Percentiles rank a stretch among this genome's conserved stretches.
These are phyloP conservation scores for Sussaba pulchella DNA, from an alignment of 2,888 invertebrate genomes.

Conservation along the genomic window DNA sequence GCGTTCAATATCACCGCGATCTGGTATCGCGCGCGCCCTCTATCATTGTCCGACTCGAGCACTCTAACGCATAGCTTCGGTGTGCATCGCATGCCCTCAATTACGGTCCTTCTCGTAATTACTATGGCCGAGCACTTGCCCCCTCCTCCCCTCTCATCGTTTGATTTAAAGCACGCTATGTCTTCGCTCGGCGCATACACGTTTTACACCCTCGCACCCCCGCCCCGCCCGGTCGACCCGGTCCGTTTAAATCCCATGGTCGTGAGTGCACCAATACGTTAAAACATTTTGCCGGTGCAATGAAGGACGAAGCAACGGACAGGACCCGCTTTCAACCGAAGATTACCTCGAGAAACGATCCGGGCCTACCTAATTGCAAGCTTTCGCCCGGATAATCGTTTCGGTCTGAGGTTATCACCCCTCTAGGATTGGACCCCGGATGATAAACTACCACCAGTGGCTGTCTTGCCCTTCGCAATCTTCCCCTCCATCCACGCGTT, in stretches of 20 bases:
- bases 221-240: background rate
- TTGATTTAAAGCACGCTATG: slow-evolving; percentile 56
- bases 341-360: slow-evolving; percentile 57
- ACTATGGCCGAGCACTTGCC: slow-evolving; percentile 43
- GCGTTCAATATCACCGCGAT: slow-evolving; percentile 44
- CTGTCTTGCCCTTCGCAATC: too few relatives aligned
- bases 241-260: slow-evolving; percentile 13
- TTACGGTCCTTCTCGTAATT: slow-evolving; percentile 51
- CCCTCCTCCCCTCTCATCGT: too few relatives aligned
- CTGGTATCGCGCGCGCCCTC: slow-evolving; percentile 49
- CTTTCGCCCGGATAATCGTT: slow-evolving; percentile 54
- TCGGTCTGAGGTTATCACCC: slow-evolving; percentile 51
- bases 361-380: slow-evolving; percentile 57
- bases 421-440: slow-evolving; percentile 31
- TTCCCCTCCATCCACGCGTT: background rate
- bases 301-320: slow-evolving; percentile 22
- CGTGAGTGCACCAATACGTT: slow-evolving; percentile 27
- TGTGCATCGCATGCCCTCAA: slow-evolving; percentile 49
- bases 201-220: background rate
- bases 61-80: slow-evolving; percentile 19
- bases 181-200: slow-evolving; percentile 13
- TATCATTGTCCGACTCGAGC: slow-evolving; percentile 57
- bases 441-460: background rate
- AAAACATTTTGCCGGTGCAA: slow-evolving; percentile 34
- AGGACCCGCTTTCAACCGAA: slow-evolving; percentile 56